Evolutionary conservation across 2,888 invertebrate species (phyloP), one percentile per base, ranked within the genome.

Genomic region (Tortricodes alternella): DNA sequence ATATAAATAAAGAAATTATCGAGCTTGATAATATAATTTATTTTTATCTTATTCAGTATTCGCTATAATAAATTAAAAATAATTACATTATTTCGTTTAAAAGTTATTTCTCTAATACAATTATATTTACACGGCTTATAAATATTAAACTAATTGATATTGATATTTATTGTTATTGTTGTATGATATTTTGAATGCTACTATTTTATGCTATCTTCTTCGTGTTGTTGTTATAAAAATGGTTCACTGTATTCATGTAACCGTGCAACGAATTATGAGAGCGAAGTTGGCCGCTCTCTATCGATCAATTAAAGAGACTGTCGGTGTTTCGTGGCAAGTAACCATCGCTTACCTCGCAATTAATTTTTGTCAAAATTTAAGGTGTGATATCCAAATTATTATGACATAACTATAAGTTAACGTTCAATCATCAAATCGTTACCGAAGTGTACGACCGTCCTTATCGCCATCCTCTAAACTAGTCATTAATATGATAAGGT

Each of bases 391-490:
- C 80, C 67, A 83, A 83, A 83, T 80, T 79, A 75, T 80, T 81
- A 74, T 80, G 82, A 74, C 72, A 66, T 79, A 79, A 78, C 62
- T 71, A 76, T 84, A 84, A 82, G 79, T 87, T 83, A 76, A 74
- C 55, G 67, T 78, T 83, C 67, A 74, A 77, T 75, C 78, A 82
- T 82, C 78, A 75, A 68, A 85, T 87, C 88, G 88, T 88, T 83
- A 73, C 66, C 56, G 32, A 50, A 50, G 74, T 82, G 73, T 80
- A 85, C 88, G 88, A 88, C 90, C 90, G 90, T 90, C 90, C 90
- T 81, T 77, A 83, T 83, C 87, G 89, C 89, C 90, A 90, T 90
- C 90, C 89, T 90, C 90, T 90, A 90, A 89, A 90, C 89, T 90
- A 90, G 89, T 89, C 80, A 80, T 83, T 85, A 55, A 55, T 41